phyloP scores from a whole-genome alignment of 2,113 vertebrate species.

The Solea solea region DNA sequence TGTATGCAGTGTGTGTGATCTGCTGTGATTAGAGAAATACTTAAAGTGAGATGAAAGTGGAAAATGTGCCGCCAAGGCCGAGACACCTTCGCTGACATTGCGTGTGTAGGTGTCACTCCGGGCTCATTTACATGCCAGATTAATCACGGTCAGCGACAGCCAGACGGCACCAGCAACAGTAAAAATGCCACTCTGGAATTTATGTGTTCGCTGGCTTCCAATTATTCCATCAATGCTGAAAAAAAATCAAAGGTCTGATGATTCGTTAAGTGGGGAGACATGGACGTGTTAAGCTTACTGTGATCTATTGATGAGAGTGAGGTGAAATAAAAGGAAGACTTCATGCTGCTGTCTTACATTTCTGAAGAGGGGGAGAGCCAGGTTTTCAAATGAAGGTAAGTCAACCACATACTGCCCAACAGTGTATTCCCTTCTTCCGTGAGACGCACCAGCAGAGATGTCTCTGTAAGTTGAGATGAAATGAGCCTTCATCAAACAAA shows the following conservation, averaged over 20 bases:
- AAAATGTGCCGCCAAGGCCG: constrained; percentile 2
- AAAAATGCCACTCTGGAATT: constrained; percentile 75
- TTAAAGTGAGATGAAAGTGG: constrained; percentile 62
- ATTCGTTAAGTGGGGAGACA: constrained; percentile 37
- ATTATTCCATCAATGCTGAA: constrained; percentile 68
- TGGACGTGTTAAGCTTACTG: constrained; percentile 26
- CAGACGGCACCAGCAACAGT: constrained; percentile 75
- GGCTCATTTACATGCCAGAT: constrained; percentile 69
- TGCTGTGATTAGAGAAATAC: constrained; percentile 40
- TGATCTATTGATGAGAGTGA: constrained; percentile 54
- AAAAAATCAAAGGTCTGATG: constrained; percentile 61
- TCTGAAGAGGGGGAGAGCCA: constrained; percentile 89
- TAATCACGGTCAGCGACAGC: constrained; percentile 74
- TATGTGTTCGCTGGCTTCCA: constrained; percentile 63
- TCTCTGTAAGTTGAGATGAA: constrained; percentile 59
- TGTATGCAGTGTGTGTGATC: constrained; percentile 7
- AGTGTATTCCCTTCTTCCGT: constrained; percentile 78
- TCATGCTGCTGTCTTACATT: constrained; percentile 80
- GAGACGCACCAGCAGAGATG: constrained; percentile 46
- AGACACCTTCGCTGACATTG: constrained; percentile 57
- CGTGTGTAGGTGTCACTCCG: constrained; percentile 58
- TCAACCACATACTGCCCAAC: constrained; percentile 94
- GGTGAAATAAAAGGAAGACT: constrained; percentile 1
- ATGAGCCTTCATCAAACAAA: constrained; percentile 12
- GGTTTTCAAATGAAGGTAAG: constrained; percentile 88